Evolutionary conservation across 2,113 vertebrate species (phyloP).

Genomic region (mouse (Mus musculus)): DNA sequence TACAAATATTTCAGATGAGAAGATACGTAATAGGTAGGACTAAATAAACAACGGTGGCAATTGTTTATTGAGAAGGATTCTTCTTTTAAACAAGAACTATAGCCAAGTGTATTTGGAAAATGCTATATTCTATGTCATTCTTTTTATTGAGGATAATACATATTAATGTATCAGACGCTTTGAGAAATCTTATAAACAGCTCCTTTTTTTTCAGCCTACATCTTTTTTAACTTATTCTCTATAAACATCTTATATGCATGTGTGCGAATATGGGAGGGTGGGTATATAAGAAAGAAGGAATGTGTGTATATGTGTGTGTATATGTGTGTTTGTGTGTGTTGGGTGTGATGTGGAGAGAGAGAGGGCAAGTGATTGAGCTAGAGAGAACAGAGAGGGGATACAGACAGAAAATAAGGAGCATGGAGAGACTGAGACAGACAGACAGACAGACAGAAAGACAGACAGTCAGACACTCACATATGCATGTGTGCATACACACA

Average conservation of each 20-base stretch:
- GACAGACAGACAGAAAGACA: no score
- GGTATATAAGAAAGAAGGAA: not conserved
- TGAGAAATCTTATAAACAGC: not conserved
- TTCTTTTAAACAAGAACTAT: not conserved
- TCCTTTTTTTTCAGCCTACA: conserved; percentile 4
- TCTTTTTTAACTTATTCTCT: not conserved
- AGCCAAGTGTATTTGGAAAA: not conserved
- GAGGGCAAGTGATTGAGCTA: not conserved
- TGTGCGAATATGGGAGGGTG: not conserved
- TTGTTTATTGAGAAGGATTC: not conserved
- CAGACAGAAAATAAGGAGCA: not conserved
- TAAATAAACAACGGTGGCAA: not conserved
- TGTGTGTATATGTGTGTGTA: not conserved
- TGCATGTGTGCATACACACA: no score
- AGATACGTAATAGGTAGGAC: not conserved
- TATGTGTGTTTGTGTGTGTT: not conserved
- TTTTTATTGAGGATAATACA: not conserved
- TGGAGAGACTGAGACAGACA: not conserved
- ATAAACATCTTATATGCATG: not conserved
- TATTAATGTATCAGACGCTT: not conserved
- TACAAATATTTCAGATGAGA: not conserved
- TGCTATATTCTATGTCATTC: not conserved
- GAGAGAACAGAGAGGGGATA: not conserved
- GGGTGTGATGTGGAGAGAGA: not conserved
- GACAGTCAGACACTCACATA: no score